phyloP scores from a whole-genome alignment of 2,797 vertebrate species.

The Platyrinchus mystaceus region DNA sequence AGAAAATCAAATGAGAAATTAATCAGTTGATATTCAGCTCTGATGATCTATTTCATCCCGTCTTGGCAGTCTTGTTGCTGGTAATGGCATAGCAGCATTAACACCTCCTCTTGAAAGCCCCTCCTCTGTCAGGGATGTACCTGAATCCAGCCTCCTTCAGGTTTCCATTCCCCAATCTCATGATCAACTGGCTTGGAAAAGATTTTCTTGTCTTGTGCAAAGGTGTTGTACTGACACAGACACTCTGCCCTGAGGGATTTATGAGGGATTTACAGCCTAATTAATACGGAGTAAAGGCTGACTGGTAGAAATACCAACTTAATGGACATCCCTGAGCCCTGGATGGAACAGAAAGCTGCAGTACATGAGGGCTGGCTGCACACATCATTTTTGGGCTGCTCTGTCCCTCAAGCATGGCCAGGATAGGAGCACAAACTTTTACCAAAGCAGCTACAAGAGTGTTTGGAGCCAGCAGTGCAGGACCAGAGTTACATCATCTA shows the following conservation, averaged over 20 bases:
- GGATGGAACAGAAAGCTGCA: background rate
- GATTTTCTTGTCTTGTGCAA: background rate
- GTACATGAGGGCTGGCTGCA: background rate
- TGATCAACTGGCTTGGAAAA: background rate
- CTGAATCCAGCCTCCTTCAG: background rate
- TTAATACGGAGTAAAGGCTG: background rate
- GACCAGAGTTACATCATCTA: slow-evolving; percentile 15
- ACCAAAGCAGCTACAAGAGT: background rate
- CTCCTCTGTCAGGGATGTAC: background rate
- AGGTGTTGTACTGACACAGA: background rate
- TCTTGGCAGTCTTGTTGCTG: background rate
- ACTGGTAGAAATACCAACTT: background rate
- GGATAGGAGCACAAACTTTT: background rate
- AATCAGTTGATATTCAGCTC: background rate
- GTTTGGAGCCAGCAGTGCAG: background rate
- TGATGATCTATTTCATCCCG: background rate
- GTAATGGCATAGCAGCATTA: background rate
- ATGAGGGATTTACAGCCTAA: background rate
- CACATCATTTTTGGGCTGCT: background rate
- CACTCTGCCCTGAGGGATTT: background rate
- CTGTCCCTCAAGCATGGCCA: background rate
- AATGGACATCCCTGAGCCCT: background rate
- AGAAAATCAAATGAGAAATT: background rate
- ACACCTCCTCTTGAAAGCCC: background rate
- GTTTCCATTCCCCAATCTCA: background rate